Evolutionary conservation across 2,888 invertebrate species (phyloP), one percentile per base, ranked within the genome.

Genomic region (Phengaris arion): DNA sequence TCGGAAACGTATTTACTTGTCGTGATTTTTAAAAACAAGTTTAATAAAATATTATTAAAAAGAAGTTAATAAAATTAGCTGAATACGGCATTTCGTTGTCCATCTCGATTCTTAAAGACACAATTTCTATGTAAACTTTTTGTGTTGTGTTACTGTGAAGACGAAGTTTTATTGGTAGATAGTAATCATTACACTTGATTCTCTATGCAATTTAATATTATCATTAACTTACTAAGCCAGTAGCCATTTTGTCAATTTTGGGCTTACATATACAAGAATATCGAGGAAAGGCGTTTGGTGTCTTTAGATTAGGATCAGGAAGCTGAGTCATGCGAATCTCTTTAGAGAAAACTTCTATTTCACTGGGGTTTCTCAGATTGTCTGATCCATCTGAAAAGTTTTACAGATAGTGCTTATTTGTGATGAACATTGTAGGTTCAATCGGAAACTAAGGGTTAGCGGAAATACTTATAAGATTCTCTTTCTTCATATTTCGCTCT

Each of bases 281-380:
- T 22, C 9, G 22, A 59, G 22, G 15, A 59, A 59, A 59, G 22
- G 22, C 0, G 22, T 22, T 22, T 15, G 59, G 22, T 59, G 22
- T 22, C 22, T 59, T 46, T 59, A 59, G 59, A 22, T 59, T 59
- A 15, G 7, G 59, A 59, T 59, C 22, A 15, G 59, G 15, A 15
- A 15, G 59, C 59, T 59, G 59, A 59, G 59, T 59, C 59, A 22
- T 59, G 59, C 10, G 15, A 59, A 22, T 59, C 15, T 59, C 59
- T 59, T 59, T 15, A 22, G 22, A 1, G 15, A n/a, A 46, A 57
- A n/a, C 15, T 59, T n/a, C 59, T 22, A 59, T 59, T 59, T 15
- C 59, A 4, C 4, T 22, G 22, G 22, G 22, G 22, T 59, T 59
- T 52, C 22, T 59, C 22, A 15, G 15, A 57, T 57, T n/a, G 57